phyloP scores from a whole-genome alignment of 2,113 vertebrate genomes.

The Sinocyclocheilus grahami region DNA sequence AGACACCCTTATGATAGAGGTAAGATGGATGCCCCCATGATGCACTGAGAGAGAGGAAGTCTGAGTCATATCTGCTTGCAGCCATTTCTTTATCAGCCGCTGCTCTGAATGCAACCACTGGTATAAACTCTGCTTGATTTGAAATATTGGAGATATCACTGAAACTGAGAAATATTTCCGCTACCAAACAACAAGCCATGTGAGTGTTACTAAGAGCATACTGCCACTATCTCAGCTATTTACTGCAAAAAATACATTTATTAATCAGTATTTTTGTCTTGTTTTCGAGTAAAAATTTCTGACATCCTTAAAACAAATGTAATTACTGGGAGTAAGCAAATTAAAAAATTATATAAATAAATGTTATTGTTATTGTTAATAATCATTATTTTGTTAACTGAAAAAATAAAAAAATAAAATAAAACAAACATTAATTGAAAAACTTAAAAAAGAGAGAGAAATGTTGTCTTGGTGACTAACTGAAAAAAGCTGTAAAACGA shows the following conservation, averaged over 20 bases:
- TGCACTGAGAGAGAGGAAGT: constrained; percentile 51
- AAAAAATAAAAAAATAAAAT: background rate
- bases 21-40: constrained; percentile 67
- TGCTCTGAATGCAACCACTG: constrained; percentile 4
- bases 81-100: constrained; percentile 48
- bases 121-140: background rate
- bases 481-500: background rate
- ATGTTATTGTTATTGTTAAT: background rate
- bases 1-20: constrained; percentile 65
- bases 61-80: constrained; percentile 68
- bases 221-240: too few relatives aligned
- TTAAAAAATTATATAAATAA: background rate
- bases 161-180: background rate
- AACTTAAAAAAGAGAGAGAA: background rate
- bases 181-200: background rate
- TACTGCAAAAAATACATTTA: background rate
- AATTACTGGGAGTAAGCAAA: background rate
- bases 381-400: background rate
- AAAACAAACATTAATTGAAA: background rate
- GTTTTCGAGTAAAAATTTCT: background rate
- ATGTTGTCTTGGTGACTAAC: too few relatives aligned
- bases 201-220: background rate
- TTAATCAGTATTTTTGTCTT: background rate
- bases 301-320: background rate
- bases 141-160: constrained; percentile 10